Evolutionary conservation across 2,888 invertebrate genomes (phyloP).

Genomic region (Myathropa florea): DNA sequence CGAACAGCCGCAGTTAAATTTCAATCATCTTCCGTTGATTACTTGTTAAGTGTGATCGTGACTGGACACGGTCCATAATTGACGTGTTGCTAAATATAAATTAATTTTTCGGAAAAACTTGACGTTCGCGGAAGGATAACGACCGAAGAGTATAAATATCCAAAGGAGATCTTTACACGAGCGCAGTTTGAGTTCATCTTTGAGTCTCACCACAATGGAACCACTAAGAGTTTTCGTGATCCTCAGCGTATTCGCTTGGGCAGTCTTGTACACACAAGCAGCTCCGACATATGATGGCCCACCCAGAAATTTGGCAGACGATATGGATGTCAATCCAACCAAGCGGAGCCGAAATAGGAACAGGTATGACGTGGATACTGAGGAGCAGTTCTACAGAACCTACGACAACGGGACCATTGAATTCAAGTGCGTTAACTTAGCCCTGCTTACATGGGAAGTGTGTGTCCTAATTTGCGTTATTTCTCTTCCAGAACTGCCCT

Average conservation of each 20-base stretch:
- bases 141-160: conserved; percentile 60
- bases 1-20: not conserved
- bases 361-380: not conserved
- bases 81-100: conserved; percentile 38
- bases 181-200: conserved; percentile 50
- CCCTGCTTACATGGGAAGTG: not conserved
- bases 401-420: conserved; percentile 54
- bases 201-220: conserved; percentile 48
- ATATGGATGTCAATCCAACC: conserved; percentile 15
- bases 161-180: conserved; percentile 33
- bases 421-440: conserved; percentile 49
- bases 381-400: conserved; percentile 43
- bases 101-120: conserved; percentile 17
- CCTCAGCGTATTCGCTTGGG: conserved; percentile 13
- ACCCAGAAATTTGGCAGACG: conserved; percentile 15
- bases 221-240: not conserved
- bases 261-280: conserved; percentile 2
- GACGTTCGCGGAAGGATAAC: conserved; percentile 5
- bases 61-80: not conserved
- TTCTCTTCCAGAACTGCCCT: conserved; percentile 42
- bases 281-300: conserved; percentile 43
- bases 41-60: conserved; percentile 21
- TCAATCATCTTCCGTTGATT: conserved; percentile 5
- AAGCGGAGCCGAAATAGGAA: not conserved
- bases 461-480: not conserved